Percentiles rank a stretch among this genome's conserved stretches.
Evolutionary conservation across 37 sponge, comb jelly and placozoan species (phyloP).

Genomic region (Spongilla lacustris): DNA sequence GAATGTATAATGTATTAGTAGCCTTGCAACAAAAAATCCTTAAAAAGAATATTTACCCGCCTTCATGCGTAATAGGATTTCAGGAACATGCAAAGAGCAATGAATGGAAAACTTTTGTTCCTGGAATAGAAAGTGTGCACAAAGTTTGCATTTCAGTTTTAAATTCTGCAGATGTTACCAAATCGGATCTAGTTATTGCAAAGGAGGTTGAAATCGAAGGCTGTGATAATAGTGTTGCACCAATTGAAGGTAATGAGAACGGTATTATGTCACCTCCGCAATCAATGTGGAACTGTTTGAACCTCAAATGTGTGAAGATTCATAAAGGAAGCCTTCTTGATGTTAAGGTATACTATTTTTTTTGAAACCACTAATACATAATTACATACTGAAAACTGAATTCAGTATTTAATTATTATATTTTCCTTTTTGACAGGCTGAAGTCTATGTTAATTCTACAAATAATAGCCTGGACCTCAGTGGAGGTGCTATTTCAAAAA

Average conservation of each 20-base stretch:
- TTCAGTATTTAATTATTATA: neutral
- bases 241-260: too few species aligned
- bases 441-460: constrained; percentile 73
- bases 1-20: neutral
- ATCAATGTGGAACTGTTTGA: neutral
- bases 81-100: constrained; percentile 34
- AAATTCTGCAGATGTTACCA: neutral
- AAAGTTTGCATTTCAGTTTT: constrained; percentile 37
- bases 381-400: too few species aligned
- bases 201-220: neutral
- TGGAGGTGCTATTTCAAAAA: constrained; percentile 41
- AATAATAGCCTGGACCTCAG: constrained; percentile 36
- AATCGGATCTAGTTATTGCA: neutral
- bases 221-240: neutral
- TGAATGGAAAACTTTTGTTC: neutral
- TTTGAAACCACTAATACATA: neutral
- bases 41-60: neutral
- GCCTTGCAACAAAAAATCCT: neutral
- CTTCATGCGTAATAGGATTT: neutral
- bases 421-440: constrained; percentile 40
- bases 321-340: constrained; percentile 28
- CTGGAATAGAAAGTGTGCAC: constrained; percentile 24
- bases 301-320: neutral
- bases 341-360: constrained; percentile 17
- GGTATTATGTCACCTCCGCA: too few species aligned